Evolutionary conservation across 2,113 vertebrate species (phyloP).

Genomic region (Orycteropus afer): DNA sequence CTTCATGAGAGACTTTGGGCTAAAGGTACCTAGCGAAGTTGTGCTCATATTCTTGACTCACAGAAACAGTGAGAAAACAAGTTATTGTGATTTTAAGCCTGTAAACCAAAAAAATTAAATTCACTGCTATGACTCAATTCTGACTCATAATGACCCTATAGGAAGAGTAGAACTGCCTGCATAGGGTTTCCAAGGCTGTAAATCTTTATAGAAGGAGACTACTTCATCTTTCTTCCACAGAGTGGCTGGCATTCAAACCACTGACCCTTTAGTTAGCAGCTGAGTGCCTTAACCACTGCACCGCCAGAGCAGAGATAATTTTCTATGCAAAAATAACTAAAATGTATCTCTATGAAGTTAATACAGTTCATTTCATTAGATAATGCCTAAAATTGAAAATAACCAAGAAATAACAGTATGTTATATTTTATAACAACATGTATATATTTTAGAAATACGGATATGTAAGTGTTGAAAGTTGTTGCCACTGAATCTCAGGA

Average conservation of each 20-base stretch:
- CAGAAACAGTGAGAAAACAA: neutral
- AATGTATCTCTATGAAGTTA: neutral
- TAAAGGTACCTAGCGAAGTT: neutral
- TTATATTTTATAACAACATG: too few species aligned
- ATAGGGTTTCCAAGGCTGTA: too few species aligned
- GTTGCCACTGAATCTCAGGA: neutral
- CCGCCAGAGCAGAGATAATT: neutral
- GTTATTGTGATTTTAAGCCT: neutral
- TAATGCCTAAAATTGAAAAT: neutral
- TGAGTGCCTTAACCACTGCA: too few species aligned
- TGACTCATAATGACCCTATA: too few species aligned
- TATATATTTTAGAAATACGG: neutral
- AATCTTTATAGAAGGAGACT: too few species aligned
- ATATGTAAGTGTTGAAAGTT: neutral
- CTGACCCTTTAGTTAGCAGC: too few species aligned
- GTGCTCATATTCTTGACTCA: neutral
- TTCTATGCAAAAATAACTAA: neutral
- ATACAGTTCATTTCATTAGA: neutral
- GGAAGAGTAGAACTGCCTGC: too few species aligned
- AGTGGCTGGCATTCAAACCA: too few species aligned
- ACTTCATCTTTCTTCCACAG: too few species aligned
- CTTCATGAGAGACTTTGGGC: neutral
- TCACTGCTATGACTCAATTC: too few species aligned
- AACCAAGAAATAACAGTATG: neutral
- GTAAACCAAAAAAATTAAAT: too few species aligned